Percentiles rank a stretch among this genome's conserved stretches.
phyloP scores from a whole-genome alignment of 2,113 vertebrate genomes.

The Phasianus colchicus region DNA sequence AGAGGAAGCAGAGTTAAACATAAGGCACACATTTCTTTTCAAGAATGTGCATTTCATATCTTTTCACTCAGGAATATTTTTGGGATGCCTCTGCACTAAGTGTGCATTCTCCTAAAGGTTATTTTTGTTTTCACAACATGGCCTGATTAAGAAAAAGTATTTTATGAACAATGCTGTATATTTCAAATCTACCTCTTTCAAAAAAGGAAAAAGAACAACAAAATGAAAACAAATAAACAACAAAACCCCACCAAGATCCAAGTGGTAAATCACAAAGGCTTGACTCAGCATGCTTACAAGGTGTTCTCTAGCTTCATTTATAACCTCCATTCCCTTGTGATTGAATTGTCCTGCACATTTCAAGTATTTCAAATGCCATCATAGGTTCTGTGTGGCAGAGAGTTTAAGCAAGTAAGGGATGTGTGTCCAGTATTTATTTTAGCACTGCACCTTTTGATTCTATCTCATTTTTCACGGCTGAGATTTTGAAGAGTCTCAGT shows the following conservation, averaged over 20 bases:
- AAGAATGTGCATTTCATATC: constrained; percentile 21
- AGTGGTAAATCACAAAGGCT: not conserved
- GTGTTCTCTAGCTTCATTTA: not conserved
- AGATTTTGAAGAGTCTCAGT: not conserved
- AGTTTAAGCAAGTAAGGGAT: not conserved
- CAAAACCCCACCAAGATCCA: not conserved
- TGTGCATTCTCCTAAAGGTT: not conserved
- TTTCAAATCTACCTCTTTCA: not conserved
- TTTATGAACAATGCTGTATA: not conserved
- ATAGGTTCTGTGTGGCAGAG: not conserved
- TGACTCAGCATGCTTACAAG: not conserved
- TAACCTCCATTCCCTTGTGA: not conserved
- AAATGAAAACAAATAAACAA: not conserved
- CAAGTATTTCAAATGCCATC: not conserved
- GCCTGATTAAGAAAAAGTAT: not conserved
- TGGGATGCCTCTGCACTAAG: not conserved
- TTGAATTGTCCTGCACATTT: not conserved
- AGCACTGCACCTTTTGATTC: not conserved
- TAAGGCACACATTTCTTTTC: not conserved
- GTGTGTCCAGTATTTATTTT: not conserved
- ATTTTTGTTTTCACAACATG: not conserved
- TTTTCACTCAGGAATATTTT: not conserved
- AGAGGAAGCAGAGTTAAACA: constrained; percentile 3
- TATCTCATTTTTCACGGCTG: not conserved
- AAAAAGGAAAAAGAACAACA: not conserved